Evolutionary conservation across 92 coral and sea anemone species (phyloP).

Genomic region (Heteractis magnifica): DNA sequence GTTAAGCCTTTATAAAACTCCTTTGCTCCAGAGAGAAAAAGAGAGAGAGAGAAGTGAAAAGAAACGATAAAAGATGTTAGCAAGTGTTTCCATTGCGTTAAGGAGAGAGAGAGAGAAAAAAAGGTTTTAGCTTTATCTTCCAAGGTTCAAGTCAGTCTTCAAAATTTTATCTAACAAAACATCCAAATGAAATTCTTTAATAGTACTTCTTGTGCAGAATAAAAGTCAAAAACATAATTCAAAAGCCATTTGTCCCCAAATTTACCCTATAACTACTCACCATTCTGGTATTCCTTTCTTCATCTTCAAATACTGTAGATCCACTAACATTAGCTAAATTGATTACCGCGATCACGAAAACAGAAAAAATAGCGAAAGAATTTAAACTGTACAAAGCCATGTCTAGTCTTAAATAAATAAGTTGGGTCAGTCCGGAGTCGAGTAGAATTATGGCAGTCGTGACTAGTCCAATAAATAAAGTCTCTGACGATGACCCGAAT

Average conservation of each 20-base stretch:
- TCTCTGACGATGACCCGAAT: not conserved
- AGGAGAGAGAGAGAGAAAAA: no score
- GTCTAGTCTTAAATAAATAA: not conserved
- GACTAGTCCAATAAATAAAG: not conserved
- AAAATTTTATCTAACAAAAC: no score
- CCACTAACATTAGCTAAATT: not conserved
- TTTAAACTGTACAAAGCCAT: not conserved
- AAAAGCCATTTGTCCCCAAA: not conserved
- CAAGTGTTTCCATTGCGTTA: no score
- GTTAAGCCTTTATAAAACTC: no score
- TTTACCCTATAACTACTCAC: not conserved
- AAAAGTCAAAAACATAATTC: no score
- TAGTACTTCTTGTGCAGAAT: no score
- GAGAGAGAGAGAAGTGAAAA: no score
- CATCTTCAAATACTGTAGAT: not conserved
- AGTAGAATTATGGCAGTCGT: not conserved
- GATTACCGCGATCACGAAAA: not conserved
- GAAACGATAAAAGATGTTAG: no score
- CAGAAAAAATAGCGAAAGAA: not conserved
- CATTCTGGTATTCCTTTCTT: not conserved
- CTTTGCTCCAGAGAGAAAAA: no score
- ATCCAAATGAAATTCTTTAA: no score
- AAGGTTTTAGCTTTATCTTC: no score
- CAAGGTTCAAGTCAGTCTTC: no score
- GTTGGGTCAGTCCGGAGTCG: not conserved